Evolutionary conservation across 1,140 invertebrate species (phyloP).

Genomic region (Pissodes strobi): DNA sequence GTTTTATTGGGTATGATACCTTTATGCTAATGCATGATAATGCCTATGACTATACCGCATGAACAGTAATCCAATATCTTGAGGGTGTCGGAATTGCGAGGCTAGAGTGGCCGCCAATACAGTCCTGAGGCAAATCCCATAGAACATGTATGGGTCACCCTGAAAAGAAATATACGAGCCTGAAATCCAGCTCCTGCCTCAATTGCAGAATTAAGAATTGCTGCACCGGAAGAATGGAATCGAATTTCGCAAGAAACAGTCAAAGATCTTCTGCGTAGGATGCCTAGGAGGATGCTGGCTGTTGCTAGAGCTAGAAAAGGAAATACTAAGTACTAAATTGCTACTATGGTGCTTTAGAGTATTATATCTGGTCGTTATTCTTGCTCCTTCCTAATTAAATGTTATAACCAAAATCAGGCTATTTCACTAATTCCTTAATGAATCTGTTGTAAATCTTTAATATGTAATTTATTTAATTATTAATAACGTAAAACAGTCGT

Average conservation of each 20-base stretch:
- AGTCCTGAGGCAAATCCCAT: too few relatives aligned
- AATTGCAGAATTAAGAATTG: conserved; percentile 20
- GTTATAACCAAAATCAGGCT: too few relatives aligned
- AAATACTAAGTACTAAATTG: too few relatives aligned
- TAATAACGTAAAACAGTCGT: too few relatives aligned
- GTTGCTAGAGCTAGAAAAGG: conserved; percentile 14
- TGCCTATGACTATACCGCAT: neutral
- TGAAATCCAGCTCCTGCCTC: conserved; percentile 14
- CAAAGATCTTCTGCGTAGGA: conserved; percentile 21
- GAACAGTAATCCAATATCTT: conserved; percentile 8
- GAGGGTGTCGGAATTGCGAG: neutral
- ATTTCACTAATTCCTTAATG: too few relatives aligned
- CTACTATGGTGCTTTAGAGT: conserved; percentile 10
- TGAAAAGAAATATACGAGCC: conserved; percentile 15
- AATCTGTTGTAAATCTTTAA: too few relatives aligned
- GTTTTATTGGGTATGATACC: too few relatives aligned
- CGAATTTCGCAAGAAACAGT: conserved; percentile 29
- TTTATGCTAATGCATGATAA: conserved; percentile 4
- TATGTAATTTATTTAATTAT: neutral
- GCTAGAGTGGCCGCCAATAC: too few relatives aligned
- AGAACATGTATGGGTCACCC: conserved; percentile 27
- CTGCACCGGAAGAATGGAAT: conserved; percentile 14
- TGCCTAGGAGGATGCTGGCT: conserved; percentile 30
- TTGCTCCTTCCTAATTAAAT: too few relatives aligned
- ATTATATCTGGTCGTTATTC: conserved; percentile 3